Evolutionary conservation across 1,140 invertebrate genomes (phyloP).

Genomic region (Heterodera carotae): DNA sequence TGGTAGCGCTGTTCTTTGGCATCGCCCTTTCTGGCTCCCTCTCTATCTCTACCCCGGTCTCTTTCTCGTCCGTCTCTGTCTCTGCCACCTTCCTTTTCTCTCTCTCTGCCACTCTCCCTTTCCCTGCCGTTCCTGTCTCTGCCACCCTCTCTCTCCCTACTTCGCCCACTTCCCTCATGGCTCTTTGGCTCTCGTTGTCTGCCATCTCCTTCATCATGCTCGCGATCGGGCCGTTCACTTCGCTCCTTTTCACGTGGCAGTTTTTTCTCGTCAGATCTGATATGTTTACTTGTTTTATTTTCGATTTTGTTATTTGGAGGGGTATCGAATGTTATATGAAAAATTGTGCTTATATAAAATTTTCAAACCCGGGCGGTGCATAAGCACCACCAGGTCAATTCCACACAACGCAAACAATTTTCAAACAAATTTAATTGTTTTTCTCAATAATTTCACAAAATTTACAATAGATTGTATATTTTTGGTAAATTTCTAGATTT

Average conservation of each 20-base stretch:
- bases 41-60: not conserved
- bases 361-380: too few relatives aligned
- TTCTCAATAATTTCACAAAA: conserved; percentile 27
- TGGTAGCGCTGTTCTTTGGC: conserved; percentile 30
- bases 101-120: conserved; percentile 9
- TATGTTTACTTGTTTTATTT: too few relatives aligned
- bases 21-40: conserved; percentile 27
- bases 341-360: too few relatives aligned
- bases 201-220: conserved; percentile 23
- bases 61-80: conserved; percentile 38
- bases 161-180: not conserved
- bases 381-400: too few relatives aligned
- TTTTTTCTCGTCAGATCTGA: conserved; percentile 35
- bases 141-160: conserved; percentile 14
- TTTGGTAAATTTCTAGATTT: too few relatives aligned
- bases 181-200: not conserved
- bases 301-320: too few relatives aligned
- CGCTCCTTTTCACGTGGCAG: conserved; percentile 13
- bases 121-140: conserved; percentile 23
- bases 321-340: too few relatives aligned
- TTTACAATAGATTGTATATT: too few relatives aligned
- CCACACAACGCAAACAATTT: conserved; percentile 10
- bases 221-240: not conserved
- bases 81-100: conserved; percentile 33
- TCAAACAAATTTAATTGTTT: too few relatives aligned